Evolutionary conservation across 2,797 vertebrate species (phyloP).

Genomic region (Hephaestus fuliginosus): DNA sequence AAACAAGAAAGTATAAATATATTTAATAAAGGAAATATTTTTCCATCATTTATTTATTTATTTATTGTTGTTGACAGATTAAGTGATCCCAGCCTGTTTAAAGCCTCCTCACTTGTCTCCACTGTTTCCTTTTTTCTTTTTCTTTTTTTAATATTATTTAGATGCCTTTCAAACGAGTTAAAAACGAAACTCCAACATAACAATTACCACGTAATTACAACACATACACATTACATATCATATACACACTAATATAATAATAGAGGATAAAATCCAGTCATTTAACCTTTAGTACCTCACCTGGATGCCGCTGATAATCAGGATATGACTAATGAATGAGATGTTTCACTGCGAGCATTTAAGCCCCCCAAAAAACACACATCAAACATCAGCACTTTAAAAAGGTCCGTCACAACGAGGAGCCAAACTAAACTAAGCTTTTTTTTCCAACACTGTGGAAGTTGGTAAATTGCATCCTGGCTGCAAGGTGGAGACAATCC

Average conservation of each 20-base stretch:
- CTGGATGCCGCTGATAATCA: constrained; percentile 4
- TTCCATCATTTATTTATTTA: too few species aligned
- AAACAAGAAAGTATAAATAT: background rate
- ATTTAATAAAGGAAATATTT: too few species aligned
- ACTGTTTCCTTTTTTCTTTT: background rate
- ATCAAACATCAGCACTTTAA: too few species aligned
- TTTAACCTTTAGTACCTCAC: background rate
- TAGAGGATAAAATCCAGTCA: background rate
- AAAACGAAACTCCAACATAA: background rate
- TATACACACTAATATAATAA: background rate
- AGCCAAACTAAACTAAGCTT: constrained; percentile 54
- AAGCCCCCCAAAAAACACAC: background rate
- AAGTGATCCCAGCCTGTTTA: background rate
- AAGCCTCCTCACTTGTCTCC: background rate
- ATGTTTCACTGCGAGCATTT: background rate
- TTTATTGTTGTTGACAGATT: background rate
- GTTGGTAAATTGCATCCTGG: constrained; percentile 71
- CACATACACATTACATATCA: too few species aligned
- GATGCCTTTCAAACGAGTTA: background rate
- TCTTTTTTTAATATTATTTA: background rate
- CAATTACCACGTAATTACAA: too few species aligned
- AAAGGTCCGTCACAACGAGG: background rate
- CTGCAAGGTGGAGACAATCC: constrained; percentile 78
- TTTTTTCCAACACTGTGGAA: constrained; percentile 65
- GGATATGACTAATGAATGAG: background rate